Percentiles rank a stretch among this genome's conserved stretches.
Evolutionary conservation across 2,113 vertebrate species (phyloP).

Genomic region (Pseudopipra pipra): DNA sequence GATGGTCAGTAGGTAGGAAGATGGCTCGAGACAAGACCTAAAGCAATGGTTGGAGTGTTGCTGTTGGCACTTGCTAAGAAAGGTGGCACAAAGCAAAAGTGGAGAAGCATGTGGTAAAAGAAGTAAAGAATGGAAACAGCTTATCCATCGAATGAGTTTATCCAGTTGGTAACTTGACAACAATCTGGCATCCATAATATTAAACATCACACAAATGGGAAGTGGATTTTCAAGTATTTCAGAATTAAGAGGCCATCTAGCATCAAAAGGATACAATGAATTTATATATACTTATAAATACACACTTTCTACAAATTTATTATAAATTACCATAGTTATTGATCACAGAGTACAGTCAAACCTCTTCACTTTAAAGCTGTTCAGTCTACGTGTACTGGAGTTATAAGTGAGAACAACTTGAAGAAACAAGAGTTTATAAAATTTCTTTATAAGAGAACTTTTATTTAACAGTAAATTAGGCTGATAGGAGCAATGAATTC

Average conservation of each 20-base stretch:
- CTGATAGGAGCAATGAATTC: neutral
- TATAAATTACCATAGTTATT: neutral
- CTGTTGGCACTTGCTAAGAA: neutral
- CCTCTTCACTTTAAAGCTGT: neutral
- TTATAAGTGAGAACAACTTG: neutral
- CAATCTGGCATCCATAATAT: neutral
- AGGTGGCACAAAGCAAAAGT: neutral
- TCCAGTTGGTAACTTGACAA: neutral
- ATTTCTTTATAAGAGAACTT: neutral
- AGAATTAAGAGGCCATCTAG: neutral
- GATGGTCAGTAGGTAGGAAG: neutral
- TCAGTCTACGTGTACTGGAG: neutral
- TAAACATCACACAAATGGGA: neutral
- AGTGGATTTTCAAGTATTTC: neutral
- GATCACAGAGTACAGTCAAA: neutral
- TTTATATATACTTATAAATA: neutral
- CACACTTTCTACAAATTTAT: neutral
- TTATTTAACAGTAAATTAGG: slow-evolving; percentile 38
- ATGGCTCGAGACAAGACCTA: neutral
- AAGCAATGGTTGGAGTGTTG: neutral
- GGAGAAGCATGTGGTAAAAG: neutral
- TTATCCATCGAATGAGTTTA: neutral
- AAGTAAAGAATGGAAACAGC: neutral
- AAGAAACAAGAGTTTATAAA: neutral
- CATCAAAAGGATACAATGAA: neutral